Base-by-base conservation (phyloP, 2,113 vertebrate species). In the Lasiurus cinereus region DNA sequence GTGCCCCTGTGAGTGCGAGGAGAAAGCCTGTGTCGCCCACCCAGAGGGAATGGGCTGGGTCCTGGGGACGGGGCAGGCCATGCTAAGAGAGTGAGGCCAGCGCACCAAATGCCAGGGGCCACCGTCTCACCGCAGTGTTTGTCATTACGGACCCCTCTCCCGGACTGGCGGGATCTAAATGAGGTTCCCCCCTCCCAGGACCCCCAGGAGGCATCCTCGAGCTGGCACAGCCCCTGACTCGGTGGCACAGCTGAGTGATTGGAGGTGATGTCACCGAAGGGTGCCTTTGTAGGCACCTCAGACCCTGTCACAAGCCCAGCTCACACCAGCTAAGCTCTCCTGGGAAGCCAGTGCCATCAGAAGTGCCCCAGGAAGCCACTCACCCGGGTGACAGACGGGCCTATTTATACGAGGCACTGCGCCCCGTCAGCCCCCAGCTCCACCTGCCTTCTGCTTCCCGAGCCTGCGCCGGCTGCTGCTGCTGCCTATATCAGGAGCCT, bases 401-500 rank as follows among this genome's bases (percentile, higher is more conserved):
- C 96, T 96, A 92, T 97, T 92, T 95, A 92, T 94, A 88, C 3
- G 94, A 86, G 82, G 97, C 77, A 85, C 10, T 7, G 8, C 56
- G 85, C 93, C 90, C 84, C 29, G 72, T 94, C 95, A 48, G 94
- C 77, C 91, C 94, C 69, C 67, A 43, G 87, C 91, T 95, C 88
- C 29, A 67, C 72, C 33, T 78, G 91, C 97, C 96, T 95, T 94
- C 96, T 97, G 96, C 70, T 43, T 27, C 22, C 69, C 3, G 11
- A 11, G 4, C 19, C 50, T 4, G 1, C 62, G 0, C 24, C 27
- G 7, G 90, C 70, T 86, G 93, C 78, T 86, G 93, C 78, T 1
- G 33, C 82, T 10, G 88, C 88, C 97, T 97, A 94, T 89, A 95
- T 96, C 70, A 69, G 96, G 95, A 95, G 91, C 43, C 29, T 4